Evolutionary conservation across 2,113 vertebrate genomes (phyloP).

Genomic region (Thamnophis sirtalis): DNA sequence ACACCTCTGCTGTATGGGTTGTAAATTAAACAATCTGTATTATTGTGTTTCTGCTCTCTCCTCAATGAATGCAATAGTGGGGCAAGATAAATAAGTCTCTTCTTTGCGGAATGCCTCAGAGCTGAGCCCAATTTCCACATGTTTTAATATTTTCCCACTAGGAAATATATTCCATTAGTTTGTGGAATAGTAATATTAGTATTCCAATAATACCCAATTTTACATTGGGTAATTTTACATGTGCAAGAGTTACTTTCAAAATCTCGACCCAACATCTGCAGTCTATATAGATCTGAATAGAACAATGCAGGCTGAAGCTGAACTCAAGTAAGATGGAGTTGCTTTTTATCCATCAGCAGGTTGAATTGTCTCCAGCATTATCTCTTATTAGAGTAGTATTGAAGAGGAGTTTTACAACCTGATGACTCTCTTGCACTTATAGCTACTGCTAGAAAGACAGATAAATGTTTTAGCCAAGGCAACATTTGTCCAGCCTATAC

Average conservation of each 20-base stretch:
- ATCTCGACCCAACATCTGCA: not conserved
- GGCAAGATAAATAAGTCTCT: not conserved
- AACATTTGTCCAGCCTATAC: not conserved
- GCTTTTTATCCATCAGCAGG: not conserved
- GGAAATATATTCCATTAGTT: not conserved
- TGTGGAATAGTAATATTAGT: not conserved
- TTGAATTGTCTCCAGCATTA: not conserved
- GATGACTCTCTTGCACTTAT: not conserved
- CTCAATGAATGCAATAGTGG: not conserved
- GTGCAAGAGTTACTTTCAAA: not conserved
- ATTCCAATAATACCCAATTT: not conserved
- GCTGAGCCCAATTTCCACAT: not conserved
- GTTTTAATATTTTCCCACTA: not conserved
- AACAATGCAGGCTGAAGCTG: not conserved
- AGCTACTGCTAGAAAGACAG: not conserved
- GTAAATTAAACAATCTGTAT: not conserved
- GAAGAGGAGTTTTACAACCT: not conserved
- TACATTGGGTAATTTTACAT: too few relatives aligned
- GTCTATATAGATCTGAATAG: not conserved
- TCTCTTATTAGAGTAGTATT: not conserved
- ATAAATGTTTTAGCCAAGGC: not conserved
- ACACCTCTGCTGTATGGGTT: not conserved
- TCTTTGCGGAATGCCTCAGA: not conserved
- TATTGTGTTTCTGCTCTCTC: not conserved
- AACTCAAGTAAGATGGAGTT: not conserved